A percentile compares a stretch with the other conserved stretches of the same genome.
Evolutionary conservation across 2,113 vertebrate species (phyloP).

Genomic region (Gopherus evgoodei): DNA sequence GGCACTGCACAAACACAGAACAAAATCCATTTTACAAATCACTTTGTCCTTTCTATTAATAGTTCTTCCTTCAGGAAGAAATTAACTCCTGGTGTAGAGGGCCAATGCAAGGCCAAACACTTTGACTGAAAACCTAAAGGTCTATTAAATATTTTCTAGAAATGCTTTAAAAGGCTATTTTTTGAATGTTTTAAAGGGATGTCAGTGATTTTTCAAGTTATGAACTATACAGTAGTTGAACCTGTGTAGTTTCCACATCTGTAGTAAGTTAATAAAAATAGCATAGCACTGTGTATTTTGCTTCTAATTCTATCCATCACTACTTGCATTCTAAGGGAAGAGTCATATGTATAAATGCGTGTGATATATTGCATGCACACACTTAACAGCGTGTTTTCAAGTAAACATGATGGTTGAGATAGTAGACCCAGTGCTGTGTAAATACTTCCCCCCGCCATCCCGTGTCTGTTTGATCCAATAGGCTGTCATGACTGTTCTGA

Average conservation of each 20-base stretch:
- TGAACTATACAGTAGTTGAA: neutral
- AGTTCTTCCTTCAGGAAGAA: neutral
- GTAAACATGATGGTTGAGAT: neutral
- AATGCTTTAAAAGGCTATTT: neutral
- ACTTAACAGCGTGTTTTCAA: neutral
- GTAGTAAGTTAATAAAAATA: neutral
- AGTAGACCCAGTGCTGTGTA: neutral
- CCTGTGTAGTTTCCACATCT: neutral
- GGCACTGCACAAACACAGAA: too few relatives aligned
- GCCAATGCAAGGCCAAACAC: neutral
- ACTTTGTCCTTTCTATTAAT: neutral
- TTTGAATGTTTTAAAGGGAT: neutral
- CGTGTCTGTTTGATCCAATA: neutral
- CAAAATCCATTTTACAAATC: too few relatives aligned
- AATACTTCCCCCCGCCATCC: neutral
- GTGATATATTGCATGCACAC: neutral
- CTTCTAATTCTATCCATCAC: neutral
- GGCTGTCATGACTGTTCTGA: neutral
- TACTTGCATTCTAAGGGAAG: neutral
- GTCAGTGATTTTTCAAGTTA: neutral
- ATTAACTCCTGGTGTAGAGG: neutral
- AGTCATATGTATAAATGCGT: neutral
- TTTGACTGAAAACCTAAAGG: neutral
- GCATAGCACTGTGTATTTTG: neutral
- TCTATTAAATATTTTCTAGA: neutral